Base-by-base conservation (phyloP, 2,888 invertebrate species). In the Temnothorax rugatulus region DNA sequence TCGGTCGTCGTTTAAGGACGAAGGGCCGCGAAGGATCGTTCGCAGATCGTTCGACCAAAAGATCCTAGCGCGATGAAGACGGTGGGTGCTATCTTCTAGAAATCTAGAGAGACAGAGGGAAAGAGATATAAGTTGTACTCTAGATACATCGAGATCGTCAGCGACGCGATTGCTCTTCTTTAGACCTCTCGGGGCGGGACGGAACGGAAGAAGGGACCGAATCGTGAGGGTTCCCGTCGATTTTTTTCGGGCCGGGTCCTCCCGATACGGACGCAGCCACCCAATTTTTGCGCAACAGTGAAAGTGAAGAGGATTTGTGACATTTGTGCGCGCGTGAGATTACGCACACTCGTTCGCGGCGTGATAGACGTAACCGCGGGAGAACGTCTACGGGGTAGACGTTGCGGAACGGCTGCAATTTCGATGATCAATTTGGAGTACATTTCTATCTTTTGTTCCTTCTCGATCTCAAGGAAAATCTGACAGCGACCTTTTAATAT, bases 281-380 rank as follows among this genome's bases (percentile, higher is more conserved):
- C 75, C 76, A 84, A 87, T 86, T 88, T 90, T 92, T 92, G 88
- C 91, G 92, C 88, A 92, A 93, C 91, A 93, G 94, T 94, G 94
- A 93, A 93, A 94, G 94, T 94, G 93, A 89, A 92, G 92, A 92
- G 88, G 88, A 91, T 89, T 86, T 90, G 92, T 92, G 89, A 91
- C 86, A 89, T 90, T 89, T 89, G 90, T 91, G 85, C 83, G 89
- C 84, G 87, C 59, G 79, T 68, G 73, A 57, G 54, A 73, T 73
- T 52, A 86, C 83, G 75, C 84, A 59, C 82, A 50, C 63, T 50
- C 61, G 4, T 64, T 38, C 47, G 50, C 71, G 41, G 66, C 79
- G 64, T 64, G 75, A 74, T 68, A 76, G 64, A 68, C 54, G 34
- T 68, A 76, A 61, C 68, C 54, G 25, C 54, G 54, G 71, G 75